Conservation (phyloP, 2,113 vertebrate genomes). For the Sisor rabdophorus region DNA sequence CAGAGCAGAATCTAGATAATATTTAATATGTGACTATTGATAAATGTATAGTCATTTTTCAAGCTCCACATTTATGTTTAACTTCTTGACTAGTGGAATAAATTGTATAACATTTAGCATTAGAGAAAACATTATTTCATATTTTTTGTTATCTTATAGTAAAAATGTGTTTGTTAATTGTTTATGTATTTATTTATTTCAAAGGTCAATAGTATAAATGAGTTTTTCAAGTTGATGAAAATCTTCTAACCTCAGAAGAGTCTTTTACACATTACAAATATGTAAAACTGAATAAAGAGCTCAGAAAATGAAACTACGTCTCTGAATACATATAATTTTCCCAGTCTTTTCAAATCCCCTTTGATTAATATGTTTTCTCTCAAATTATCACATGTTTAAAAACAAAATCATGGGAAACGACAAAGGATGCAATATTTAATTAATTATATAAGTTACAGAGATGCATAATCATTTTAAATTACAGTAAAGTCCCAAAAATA, state of each 20-base stretch:
- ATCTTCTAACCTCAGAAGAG: background rate
- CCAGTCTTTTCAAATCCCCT: background rate
- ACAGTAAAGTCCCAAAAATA: slow-evolving; percentile 37
- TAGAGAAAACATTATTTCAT: background rate
- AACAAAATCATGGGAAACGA: slow-evolving; percentile 26
- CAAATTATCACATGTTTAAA: background rate
- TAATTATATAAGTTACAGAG: slow-evolving; percentile 34
- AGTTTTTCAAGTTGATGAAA: background rate
- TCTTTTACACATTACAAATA: background rate
- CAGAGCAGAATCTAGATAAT: too few relatives aligned
- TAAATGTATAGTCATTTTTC: background rate
- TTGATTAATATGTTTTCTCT: too few relatives aligned
- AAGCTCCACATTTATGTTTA: background rate
- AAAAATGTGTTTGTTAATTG: background rate
- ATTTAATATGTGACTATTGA: background rate
- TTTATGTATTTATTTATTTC: background rate
- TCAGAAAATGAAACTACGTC: background rate
- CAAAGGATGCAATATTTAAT: slow-evolving; percentile 43
- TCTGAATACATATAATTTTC: background rate
- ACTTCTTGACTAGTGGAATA: background rate
- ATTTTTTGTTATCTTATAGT: background rate
- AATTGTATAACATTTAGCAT: background rate
- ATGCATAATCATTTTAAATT: slow-evolving; percentile 37
- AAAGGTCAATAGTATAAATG: background rate
- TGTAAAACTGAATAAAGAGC: background rate